Base-by-base conservation (phyloP, 2,888 invertebrate species). In the Axea sp. region DNA sequence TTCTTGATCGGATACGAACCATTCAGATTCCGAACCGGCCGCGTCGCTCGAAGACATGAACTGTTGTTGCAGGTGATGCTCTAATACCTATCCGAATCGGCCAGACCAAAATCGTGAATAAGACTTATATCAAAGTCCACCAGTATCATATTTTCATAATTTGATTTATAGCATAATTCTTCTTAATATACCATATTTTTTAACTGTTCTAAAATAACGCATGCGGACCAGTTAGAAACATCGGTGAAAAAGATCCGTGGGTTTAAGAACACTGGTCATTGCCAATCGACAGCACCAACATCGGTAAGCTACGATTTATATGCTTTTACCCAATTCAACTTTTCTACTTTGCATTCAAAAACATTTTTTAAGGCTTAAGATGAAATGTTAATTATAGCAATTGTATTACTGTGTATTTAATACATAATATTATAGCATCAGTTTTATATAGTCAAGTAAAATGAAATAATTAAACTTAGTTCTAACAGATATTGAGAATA, bases 1-100 rank as follows among this genome's bases (percentile, higher is more conserved):
- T 84, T 94, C 94, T 88, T 93, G 93, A 85, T 94, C 93, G 11
- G 94, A 94, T 85, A 92, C 92, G 89, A 93, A 92, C 89, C 93
- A 90, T 85, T 94, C 93, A 39, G 92, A 92, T 86, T 93, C 93
- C 19, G 93, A 93, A 86, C 92, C 93, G 76, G 89, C 84, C 73
- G 84, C 79, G 78, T 84, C 81, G 65, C 82, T 81, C 79, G 81
- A 75, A 75, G 83, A 78, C 79, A 82, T 80, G 69, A 84, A 80
- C 77, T 84, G 84, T 78, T 83, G 85, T 77, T 83, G 84, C 78
- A 86, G 82, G 75, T 86, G 86, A 72, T 80, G 82, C 79, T 85
- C 84, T 82, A 86, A 83, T 68, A 85, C 85, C 86, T 86, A 80
- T 77, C 77, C 81, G 78, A 73, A 81, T 72, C 78, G 79, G 60